Evolutionary conservation across 2,888 invertebrate species (phyloP), one percentile per base, ranked within the genome.

Genomic region (Psylliodes chrysocephalus): DNA sequence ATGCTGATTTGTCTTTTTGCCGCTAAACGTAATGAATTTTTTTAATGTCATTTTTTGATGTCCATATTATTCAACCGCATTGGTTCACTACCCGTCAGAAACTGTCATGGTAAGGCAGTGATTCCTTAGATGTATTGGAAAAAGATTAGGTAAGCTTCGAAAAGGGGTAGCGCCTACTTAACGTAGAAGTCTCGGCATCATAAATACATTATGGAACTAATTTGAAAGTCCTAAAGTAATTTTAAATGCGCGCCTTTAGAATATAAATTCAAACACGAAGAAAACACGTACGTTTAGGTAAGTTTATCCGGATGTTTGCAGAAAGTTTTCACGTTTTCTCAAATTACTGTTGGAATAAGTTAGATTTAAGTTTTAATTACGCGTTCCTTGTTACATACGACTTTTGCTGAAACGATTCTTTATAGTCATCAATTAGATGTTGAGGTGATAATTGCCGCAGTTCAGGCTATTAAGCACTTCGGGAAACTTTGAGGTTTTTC

Each of bases 191-290:
- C 17, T 18, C 15, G 18, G 60, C 68, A 68, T 72, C 75, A 76
- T 77, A 76, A 77, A 77, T 76, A 74, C 72, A 77, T 76, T 75
- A 77, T 72, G 70, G 69, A 74, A 76, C 75, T 78, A 76, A 78
- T 78, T 77, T 76, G 74, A 77, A 77, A 77, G 77, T 77, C 71
- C 75, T 76, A 75, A 78, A 77, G 77, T 75, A 77, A 78, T 78
- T 78, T 77, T 75, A 74, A 76, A 73, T 69, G 75, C 68, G 71
- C 77, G 72, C 75, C 73, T 71, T 64, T 66, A 61, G 77, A 77
- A 77, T 77, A 77, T 77, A 77, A 78, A 78, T 78, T 73, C 71
- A 64, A 70, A 66, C 62, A 61, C 69, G 71, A 68, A 72, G 73
- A 73, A 74, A 76, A 75, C 77, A 78, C 77, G 75, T 75, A 75